These are phyloP conservation scores for Drosophila algonquin DNA, from an alignment of 2,888 invertebrate species.

Conservation along the genomic window DNA sequence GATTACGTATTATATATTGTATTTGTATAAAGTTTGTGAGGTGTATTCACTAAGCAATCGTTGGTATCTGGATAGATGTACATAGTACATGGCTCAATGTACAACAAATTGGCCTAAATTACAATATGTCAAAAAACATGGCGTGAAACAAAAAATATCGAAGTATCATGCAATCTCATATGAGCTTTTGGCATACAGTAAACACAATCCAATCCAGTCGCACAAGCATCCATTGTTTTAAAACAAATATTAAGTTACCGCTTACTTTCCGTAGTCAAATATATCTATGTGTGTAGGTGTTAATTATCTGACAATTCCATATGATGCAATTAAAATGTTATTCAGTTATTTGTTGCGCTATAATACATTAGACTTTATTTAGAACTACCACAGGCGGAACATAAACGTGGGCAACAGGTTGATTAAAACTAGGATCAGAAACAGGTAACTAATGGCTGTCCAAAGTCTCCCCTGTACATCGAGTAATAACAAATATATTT, in stretches of 20 bases:
- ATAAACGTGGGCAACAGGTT: neutral
- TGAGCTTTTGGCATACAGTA: neutral
- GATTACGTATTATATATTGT: conserved; percentile 29
- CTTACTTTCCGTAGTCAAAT: conserved; percentile 30
- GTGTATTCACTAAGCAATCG: conserved; percentile 31
- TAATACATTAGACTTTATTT: conserved; percentile 2
- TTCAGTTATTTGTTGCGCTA: conserved; percentile 47
- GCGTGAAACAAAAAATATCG: too few species aligned
- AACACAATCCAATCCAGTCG: conserved; percentile 14
- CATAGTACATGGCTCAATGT: conserved; percentile 12
- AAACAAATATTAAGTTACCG: conserved; percentile 26
- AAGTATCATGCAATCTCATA: too few species aligned
- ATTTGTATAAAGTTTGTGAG: conserved; percentile 43
- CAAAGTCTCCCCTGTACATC: neutral
- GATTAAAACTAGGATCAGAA: neutral
- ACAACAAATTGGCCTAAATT: conserved; percentile 3
- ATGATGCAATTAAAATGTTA: conserved; percentile 46
- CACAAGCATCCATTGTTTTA: conserved; percentile 30
- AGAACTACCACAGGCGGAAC: too few species aligned
- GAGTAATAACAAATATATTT: too few species aligned
- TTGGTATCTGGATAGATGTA: conserved; percentile 34
- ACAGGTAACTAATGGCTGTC: neutral
- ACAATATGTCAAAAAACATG: too few species aligned
- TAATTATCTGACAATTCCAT: conserved; percentile 43
- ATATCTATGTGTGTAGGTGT: conserved; percentile 42